Evolutionary conservation across 2,113 vertebrate species (phyloP), one percentile per base, ranked within the genome.

Genomic region (Pachycephala philippinensis): DNA sequence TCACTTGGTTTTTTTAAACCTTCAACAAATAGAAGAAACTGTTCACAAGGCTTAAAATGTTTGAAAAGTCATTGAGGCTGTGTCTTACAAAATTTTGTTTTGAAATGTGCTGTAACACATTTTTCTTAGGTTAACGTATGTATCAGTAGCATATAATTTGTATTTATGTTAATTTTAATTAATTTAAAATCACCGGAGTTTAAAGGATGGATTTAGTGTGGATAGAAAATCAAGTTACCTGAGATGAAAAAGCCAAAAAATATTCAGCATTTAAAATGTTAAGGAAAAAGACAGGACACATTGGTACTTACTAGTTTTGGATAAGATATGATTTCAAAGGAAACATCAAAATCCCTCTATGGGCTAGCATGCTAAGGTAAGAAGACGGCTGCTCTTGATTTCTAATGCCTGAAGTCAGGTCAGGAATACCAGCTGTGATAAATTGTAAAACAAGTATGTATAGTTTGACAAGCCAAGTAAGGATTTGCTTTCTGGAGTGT

Each of bases 361-460:
- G 84, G 92, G 78, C 27, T 22, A 53, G 15, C 81, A 52, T 57
- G 53, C 63, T 85, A 86, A 90, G 78, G 71, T 90, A 87, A 81
- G 92, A 45, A 50, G 30, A 87, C 2, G 3, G 44, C 91, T 96
- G 92, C 76, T 97, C 84, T 92, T 96, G 93, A 94, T 97, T 96
- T 93, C 91, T 94, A 78, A 86, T 77, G 97, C 95, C 96, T 97
- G 81, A 92, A 97, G 95, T 96, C 89, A 92, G 96, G 96, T 97
- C 96, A 97, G 92, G 80, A 96, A 96, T 77, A 96, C 91, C 94
- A 95, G 90, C 97, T 97, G 97, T 90, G 97, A 97, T 96, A 96
- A 97, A 96, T 63, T 94, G 87, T 92, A 87, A 96, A 97, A 88
- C 84, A 96, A 95, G 94, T 84, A 78, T 28, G 35, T 70, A 79